These are phyloP conservation scores for Listrodromus nycthemerus DNA, from an alignment of 2,888 invertebrate genomes.

Conservation along the genomic window DNA sequence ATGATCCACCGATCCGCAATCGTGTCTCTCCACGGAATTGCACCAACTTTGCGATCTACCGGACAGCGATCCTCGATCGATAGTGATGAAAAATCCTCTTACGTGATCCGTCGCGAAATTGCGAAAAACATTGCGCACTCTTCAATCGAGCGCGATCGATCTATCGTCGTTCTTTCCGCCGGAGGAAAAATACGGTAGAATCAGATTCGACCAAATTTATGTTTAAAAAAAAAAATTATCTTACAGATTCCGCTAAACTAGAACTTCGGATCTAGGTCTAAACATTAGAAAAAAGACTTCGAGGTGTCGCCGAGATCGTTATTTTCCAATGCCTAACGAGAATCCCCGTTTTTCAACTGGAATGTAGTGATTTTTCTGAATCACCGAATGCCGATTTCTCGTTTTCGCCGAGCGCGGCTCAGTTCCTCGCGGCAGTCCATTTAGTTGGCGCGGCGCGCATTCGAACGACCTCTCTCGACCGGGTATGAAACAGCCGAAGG, in stretches of 20 bases:
- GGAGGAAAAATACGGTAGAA: not conserved
- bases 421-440: not conserved
- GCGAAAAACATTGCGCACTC: not conserved
- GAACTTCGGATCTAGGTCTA: too few species aligned
- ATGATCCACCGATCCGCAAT: conserved; percentile 4
- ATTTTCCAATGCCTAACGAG: too few species aligned
- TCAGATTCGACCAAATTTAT: not conserved
- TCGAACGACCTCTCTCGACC: not conserved
- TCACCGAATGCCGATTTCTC: not conserved
- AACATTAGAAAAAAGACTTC: too few species aligned
- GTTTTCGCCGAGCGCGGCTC: not conserved
- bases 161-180: not conserved
- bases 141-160: not conserved
- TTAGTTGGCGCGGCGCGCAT: conserved; percentile 6
- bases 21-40: not conserved
- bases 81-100: not conserved
- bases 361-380: not conserved
- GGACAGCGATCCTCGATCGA: not conserved
- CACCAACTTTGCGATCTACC: conserved; percentile 32
- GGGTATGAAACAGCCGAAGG: conserved; percentile 13
- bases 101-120: not conserved
- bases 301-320: too few species aligned
- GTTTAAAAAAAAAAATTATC: not conserved
- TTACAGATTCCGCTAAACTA: too few species aligned
- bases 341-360: too few species aligned